phyloP scores from a whole-genome alignment of 2,797 vertebrate genomes.

The Neoniphon sammara region DNA sequence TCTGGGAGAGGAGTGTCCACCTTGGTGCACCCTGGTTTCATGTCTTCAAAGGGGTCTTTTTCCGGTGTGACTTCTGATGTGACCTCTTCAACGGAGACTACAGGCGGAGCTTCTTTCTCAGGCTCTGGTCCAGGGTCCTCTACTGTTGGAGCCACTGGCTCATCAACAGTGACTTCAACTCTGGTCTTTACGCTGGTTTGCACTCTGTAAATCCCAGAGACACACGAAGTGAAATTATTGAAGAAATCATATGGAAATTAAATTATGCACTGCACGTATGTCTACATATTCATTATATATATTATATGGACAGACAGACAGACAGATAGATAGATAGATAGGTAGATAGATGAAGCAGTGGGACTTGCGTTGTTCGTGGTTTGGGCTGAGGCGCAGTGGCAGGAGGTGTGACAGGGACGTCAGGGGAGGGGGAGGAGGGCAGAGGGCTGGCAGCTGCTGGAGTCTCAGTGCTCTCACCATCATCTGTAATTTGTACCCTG shows the following conservation, averaged over 20 bases:
- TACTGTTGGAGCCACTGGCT: slow-evolving; percentile 31
- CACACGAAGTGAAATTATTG: slow-evolving; percentile 19
- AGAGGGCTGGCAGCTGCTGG: slow-evolving; percentile 36
- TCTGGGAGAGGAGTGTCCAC: slow-evolving; percentile 60
- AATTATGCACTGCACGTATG: too few species aligned
- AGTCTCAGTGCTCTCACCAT: slow-evolving; percentile 55
- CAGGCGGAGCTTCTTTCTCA: slow-evolving; percentile 30
- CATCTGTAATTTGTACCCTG: slow-evolving; percentile 81
- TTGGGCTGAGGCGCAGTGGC: slow-evolving; percentile 35
- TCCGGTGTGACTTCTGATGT: background rate
- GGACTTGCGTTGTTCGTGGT: slow-evolving; percentile 59
- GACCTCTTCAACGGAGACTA: background rate
- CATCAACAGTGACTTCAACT: slow-evolving; percentile 23
- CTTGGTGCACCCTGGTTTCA: slow-evolving; percentile 58
- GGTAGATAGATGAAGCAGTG: background rate
- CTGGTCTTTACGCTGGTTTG: slow-evolving; percentile 28
- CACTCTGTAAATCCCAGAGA: slow-evolving; percentile 62
- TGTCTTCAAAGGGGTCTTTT: slow-evolving; percentile 44
- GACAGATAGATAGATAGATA: too few species aligned
- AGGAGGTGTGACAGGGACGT: slow-evolving; percentile 40
- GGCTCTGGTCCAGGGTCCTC: slow-evolving; percentile 10
- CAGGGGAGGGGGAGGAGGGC: slow-evolving; percentile 20
- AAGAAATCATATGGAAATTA: background rate
- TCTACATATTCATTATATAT: too few species aligned
- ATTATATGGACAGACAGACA: too few species aligned